Conservation (phyloP, 2,113 vertebrate genomes). For the Mastomys coucha region DNA sequence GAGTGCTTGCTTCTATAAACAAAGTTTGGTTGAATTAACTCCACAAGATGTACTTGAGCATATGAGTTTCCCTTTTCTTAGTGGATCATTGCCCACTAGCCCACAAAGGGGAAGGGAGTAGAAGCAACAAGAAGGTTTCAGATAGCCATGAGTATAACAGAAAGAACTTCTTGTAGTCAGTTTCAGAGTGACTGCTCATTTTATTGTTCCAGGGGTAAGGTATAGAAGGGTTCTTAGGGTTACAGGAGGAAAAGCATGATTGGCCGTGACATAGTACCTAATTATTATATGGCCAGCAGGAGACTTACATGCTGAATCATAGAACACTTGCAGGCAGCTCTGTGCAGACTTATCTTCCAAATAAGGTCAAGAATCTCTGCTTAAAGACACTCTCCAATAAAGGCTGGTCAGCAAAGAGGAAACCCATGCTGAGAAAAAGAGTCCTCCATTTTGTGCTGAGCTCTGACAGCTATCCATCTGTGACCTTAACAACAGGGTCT, state of each 20-base stretch:
- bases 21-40: neutral
- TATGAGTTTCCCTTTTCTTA: too few species aligned
- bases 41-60: neutral
- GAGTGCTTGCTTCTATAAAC: neutral
- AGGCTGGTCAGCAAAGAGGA: too few species aligned
- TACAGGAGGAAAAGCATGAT: neutral
- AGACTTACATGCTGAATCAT: neutral
- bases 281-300: neutral
- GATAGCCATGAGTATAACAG: neutral
- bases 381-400: neutral
- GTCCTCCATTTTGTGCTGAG: too few species aligned
- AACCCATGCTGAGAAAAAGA: too few species aligned
- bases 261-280: neutral
- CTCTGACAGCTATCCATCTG: too few species aligned
- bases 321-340: neutral
- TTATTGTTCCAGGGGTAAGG: neutral
- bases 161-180: neutral
- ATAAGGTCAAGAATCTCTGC: neutral
- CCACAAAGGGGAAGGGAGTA: too few species aligned
- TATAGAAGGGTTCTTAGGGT: neutral
- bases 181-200: neutral
- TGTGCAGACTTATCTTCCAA: neutral
- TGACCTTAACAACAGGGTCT: too few species aligned
- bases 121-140: neutral
- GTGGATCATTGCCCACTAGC: too few species aligned